A percentile compares a stretch with the other conserved stretches of the same genome.
These are phyloP conservation scores for Eumerus sabulonum DNA, from an alignment of 2,888 invertebrate genomes.

Conservation along the genomic window DNA sequence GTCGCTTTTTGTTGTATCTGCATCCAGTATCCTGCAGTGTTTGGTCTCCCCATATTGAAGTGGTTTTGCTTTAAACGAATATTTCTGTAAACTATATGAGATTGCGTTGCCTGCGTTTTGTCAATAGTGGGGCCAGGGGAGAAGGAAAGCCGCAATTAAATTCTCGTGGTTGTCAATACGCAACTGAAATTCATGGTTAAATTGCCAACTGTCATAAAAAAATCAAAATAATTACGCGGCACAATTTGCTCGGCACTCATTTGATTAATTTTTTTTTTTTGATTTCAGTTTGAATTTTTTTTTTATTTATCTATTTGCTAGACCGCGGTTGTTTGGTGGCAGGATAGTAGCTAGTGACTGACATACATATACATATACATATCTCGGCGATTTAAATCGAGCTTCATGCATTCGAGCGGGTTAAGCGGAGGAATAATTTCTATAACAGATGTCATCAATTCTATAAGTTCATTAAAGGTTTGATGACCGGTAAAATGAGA, in stretches of 20 bases:
- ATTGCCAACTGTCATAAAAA: slow-evolving; percentile 40
- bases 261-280: slow-evolving; percentile 7
- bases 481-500: too few species aligned
- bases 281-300: neutral
- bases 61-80: slow-evolving; percentile 5
- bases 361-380: slow-evolving; percentile 6
- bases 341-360: neutral
- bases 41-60: neutral
- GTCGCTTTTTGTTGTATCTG: neutral
- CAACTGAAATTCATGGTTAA: slow-evolving; percentile 46
- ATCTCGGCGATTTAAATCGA: neutral
- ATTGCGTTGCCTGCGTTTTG: neutral
- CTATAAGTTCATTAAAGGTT: neutral
- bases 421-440: neutral
- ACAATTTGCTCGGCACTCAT: slow-evolving; percentile 10
- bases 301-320: neutral
- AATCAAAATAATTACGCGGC: slow-evolving; percentile 9
- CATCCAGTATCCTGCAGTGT: too few species aligned
- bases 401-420: neutral
- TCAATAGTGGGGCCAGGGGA: neutral
- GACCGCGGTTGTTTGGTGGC: neutral
- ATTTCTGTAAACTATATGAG: too few species aligned
- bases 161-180: slow-evolving; percentile 30
- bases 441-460: slow-evolving; percentile 2
- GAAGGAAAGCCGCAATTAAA: slow-evolving; percentile 22